Base-by-base conservation (phyloP, 2,797 vertebrate genomes). In the Falco cherrug region DNA sequence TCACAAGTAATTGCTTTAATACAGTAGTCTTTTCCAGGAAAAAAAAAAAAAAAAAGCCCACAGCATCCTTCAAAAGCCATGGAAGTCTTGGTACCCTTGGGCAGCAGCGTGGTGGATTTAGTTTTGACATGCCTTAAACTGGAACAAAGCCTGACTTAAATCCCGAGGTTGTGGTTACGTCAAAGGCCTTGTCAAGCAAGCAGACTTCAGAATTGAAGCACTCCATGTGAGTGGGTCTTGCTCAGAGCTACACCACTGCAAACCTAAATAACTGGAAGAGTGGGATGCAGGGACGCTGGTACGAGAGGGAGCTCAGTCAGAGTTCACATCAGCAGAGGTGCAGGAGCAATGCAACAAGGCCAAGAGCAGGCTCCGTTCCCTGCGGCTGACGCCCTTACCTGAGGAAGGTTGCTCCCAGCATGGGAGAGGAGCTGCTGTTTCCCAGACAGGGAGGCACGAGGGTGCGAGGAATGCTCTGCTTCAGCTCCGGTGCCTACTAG, bases 1-100 rank as follows among this genome's bases (percentile, higher is more conserved):
- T 6, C 37, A 5, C 37, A 6, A 10, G 11, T 0, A 9, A 11
- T 1, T 9, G 16, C 43, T 31, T 0, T 2, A 25, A 45, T 3
- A 17, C 37, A 48, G 2, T 4, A 10, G 24, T 7, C 21, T 10
- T 47, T 19, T 11, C 1, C 50, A 61, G 25, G 37, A 10, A 11
- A 39, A 39, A 11, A 59, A 54, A 71, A 29, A 20, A 41, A 37
- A 18, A 29, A 0, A 39, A 45, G 10, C 10, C 43, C 67, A 8
- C 22, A 3, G 21, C 4, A 35, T 14, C 35, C 31, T 60, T 43
- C 45, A n/a, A 56, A 78, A 59, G 48, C 13, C 61, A 5, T 9
- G 18, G 21, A 20, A 25, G 31, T 35, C 54, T 21, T 5, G 0
- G 9, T 18, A 5, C 16, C 26, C n/a, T 16, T 12, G 16, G n/a